Evolutionary conservation across 2,113 vertebrate genomes (phyloP).

Genomic region (Hiodon tergisus): DNA sequence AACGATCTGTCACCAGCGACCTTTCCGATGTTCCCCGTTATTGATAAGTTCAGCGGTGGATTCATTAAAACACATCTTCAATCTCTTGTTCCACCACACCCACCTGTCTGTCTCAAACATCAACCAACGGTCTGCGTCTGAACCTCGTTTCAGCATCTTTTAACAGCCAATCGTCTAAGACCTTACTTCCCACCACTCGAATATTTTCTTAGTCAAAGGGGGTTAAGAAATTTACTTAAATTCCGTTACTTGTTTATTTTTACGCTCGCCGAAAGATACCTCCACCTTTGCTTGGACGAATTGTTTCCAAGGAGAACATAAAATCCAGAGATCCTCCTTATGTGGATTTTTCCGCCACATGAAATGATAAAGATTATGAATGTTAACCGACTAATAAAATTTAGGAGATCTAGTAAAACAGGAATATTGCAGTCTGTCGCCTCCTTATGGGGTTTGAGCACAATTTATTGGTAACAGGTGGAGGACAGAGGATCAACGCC

Average conservation of each 20-base stretch:
- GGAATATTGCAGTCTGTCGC: constrained; percentile 9
- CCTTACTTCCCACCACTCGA: too few relatives aligned
- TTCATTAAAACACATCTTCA: too few relatives aligned
- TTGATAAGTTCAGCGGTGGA: too few relatives aligned
- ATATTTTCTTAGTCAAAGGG: too few relatives aligned
- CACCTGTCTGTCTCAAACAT: too few relatives aligned
- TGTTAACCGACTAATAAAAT: neutral
- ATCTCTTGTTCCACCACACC: too few relatives aligned
- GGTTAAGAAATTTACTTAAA: neutral
- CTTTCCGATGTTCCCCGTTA: too few relatives aligned
- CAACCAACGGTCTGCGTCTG: too few relatives aligned
- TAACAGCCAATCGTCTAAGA: too few relatives aligned
- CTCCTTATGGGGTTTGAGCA: neutral
- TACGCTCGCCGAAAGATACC: too few relatives aligned
- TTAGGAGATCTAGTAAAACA: constrained; percentile 1
- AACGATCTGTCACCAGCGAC: constrained; percentile 20
- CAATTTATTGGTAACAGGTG: neutral
- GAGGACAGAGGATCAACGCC: neutral
- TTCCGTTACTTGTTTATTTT: constrained; percentile 35
- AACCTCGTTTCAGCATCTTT: too few relatives aligned
- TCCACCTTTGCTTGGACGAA: neutral
- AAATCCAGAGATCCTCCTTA: neutral
- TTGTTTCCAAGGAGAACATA: neutral
- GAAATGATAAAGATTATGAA: neutral
- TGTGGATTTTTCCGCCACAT: neutral